Conservation (phyloP, 2,797 vertebrate genomes). For the Anas bernieri region DNA sequence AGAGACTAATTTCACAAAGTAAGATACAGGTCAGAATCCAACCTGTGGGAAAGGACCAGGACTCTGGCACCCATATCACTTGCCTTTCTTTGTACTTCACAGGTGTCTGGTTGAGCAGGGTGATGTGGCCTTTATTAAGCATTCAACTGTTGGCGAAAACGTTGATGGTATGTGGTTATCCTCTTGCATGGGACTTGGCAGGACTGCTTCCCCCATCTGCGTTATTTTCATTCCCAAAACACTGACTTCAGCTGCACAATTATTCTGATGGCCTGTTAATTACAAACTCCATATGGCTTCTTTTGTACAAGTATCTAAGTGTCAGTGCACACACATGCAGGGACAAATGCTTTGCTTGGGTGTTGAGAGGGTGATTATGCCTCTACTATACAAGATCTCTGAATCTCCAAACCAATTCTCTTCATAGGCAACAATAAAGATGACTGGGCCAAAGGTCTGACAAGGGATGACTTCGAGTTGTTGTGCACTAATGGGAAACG, state of each 20-base stretch:
- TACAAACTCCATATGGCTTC: background rate
- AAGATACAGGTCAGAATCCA: background rate
- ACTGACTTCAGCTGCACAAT: background rate
- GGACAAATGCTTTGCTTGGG: background rate
- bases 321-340: background rate
- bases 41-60: background rate
- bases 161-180: constrained; percentile 61
- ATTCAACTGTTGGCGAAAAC: constrained; percentile 80
- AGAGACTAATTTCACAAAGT: background rate
- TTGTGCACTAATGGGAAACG: constrained; percentile 81
- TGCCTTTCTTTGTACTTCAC: background rate
- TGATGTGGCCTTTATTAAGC: constrained; percentile 90
- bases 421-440: constrained; percentile 68
- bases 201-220: background rate
- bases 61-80: background rate
- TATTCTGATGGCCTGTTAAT: background rate
- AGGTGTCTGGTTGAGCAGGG: constrained; percentile 88
- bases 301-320: background rate
- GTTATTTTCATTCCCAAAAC: background rate
- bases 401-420: background rate
- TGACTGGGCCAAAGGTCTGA: constrained; percentile 73
- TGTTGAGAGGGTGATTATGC: fast-evolving
- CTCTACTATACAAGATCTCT: background rate
- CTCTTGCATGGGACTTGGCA: fast-evolving
- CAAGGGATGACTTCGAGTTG: constrained; percentile 76